Evolutionary conservation across 2,888 invertebrate genomes (phyloP).

Genomic region (Ornithoptera priamus): DNA sequence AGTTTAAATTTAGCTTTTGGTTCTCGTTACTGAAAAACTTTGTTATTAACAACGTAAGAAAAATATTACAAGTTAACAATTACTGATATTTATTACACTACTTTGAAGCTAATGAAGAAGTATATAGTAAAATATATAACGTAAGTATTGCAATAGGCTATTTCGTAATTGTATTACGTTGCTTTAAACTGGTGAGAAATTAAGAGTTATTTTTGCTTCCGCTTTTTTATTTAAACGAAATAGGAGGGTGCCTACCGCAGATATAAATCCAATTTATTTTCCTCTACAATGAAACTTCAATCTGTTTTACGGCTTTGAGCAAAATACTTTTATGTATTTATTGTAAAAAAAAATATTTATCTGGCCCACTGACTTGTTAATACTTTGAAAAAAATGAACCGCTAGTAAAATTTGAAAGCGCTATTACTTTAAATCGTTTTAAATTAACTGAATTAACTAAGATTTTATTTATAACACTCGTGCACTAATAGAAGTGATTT

Average conservation of each 20-base stretch:
- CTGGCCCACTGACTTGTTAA: neutral
- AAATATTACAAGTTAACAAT: neutral
- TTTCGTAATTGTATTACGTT: neutral
- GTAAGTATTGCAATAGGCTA: no score
- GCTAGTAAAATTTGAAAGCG: no score
- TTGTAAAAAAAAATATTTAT: neutral
- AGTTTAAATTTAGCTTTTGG: neutral
- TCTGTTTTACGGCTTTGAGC: constrained; percentile 20
- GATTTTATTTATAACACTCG: neutral
- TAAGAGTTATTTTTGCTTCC: constrained; percentile 1
- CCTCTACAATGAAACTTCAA: constrained; percentile 19
- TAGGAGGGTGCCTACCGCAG: constrained; percentile 12
- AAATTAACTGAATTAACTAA: neutral
- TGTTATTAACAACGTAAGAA: neutral
- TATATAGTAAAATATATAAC: no score
- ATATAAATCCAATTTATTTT: constrained; percentile 21
- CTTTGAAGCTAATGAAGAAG: no score
- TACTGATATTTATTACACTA: neutral
- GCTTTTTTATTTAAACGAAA: constrained; percentile 8
- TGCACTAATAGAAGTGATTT: neutral
- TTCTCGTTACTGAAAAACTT: neutral
- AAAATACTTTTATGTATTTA: constrained; percentile 4
- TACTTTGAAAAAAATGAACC: neutral
- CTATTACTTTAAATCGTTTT: neutral
- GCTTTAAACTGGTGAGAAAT: neutral